Evolutionary conservation across 37 sponge, comb jelly and placozoan genomes (phyloP), one percentile per base, ranked within the genome.

Genomic region (Amphimedon queenslandica): DNA sequence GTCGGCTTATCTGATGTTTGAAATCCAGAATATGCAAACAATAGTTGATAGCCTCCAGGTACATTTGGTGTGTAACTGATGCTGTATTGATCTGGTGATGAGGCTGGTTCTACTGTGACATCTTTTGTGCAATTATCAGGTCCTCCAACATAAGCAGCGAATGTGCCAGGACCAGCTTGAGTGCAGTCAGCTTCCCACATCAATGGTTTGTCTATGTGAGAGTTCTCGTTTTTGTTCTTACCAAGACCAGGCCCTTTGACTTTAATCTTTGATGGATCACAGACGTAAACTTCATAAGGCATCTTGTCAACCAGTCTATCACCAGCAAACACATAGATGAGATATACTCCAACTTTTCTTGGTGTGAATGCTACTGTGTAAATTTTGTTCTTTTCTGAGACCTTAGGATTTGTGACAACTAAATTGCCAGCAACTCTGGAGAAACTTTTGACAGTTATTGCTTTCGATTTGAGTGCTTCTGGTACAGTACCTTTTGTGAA

Each of bases 321-420:
- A 23, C 72, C 81, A 70, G 82, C 81, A 27, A 56, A 73, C 13
- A 96, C 58, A 51, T 80, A 76, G 43, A 96, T 55, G 25, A 70
- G 72, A 64, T 96, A 89, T 11, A 55, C 64, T 21, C 97, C 97
- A 1, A 88, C 84, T 43, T 90, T 85, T n/a, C 72, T 68, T 1
- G 97, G 89, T 18, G 78, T 80, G 80, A 86, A 96, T n/a, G 53
- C 60, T 32, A 87, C 85, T 56, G 67, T 58, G 56, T 82, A 81
- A 0, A 75, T 90, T 38, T 68, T 78, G 36, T 90, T 79, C 1
- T 82, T 77, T 55, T 89, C 83, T 34, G 72, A 71, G 37, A 89
- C 76, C 0, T 75, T 58, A 0, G 90, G 81, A 2, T 73, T 66
- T 16, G 73, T 66, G 34, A 43, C 55, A 28, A 36, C 16, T 29